Conservation (phyloP, 1,140 invertebrate species). For the Leguminivora glycinivorella region DNA sequence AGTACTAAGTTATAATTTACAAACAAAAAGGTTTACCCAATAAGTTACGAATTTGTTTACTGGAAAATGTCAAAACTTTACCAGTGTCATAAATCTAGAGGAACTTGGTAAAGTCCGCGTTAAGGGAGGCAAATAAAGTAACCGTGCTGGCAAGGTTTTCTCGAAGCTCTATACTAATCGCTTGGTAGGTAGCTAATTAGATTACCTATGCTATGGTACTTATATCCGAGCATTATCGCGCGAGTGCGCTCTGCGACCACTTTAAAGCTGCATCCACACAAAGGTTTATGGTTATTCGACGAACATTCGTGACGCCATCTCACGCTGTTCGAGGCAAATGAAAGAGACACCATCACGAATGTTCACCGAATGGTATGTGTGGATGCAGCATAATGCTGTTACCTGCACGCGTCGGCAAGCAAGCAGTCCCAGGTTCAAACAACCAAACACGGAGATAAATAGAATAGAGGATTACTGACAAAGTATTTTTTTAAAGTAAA, state of each 20-base stretch:
- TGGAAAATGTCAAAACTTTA: conserved; percentile 1
- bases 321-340: no score
- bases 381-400: conserved; percentile 49
- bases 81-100: conserved; percentile 16
- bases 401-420: conserved; percentile 42
- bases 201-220: conserved; percentile 17
- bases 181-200: conserved; percentile 32
- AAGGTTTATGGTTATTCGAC: no score
- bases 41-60: conserved; percentile 6
- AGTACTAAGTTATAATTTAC: neutral
- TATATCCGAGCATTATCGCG: conserved; percentile 48
- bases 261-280: no score
- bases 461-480: no score
- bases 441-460: conserved; percentile 36
- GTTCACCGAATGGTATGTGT: no score
- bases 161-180: conserved; percentile 28
- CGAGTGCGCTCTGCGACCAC: conserved; percentile 49
- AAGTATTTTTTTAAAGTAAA: no score
- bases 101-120: conserved; percentile 5
- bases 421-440: conserved; percentile 46
- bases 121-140: conserved; percentile 4
- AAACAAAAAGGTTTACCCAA: neutral
- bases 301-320: no score
- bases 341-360: no score
- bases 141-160: conserved; percentile 4